Conservation (phyloP, 2,113 vertebrate genomes). For the Cathartes aura region DNA sequence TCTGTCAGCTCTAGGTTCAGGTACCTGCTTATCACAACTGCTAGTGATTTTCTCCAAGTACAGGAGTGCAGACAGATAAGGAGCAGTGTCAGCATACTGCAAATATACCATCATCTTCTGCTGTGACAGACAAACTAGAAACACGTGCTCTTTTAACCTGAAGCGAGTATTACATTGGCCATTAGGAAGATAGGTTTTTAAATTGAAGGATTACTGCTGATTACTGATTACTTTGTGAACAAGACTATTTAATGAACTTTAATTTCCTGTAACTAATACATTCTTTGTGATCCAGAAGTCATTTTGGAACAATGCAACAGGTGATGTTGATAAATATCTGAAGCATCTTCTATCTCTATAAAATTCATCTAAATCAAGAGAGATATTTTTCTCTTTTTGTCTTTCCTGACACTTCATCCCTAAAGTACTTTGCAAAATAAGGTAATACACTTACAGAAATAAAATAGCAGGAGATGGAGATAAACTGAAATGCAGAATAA, state of each 20-base stretch:
- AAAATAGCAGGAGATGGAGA: not conserved
- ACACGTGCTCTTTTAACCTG: not conserved
- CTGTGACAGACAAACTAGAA: not conserved
- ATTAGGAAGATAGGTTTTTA: not conserved
- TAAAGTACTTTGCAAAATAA: not conserved
- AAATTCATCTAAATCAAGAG: not conserved
- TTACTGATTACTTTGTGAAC: conserved; percentile 17
- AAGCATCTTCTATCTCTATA: not conserved
- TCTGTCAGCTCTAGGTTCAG: conserved; percentile 27
- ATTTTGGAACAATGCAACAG: not conserved
- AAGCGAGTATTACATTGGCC: not conserved
- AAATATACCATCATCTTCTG: not conserved
- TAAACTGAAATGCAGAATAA: conserved; percentile 12
- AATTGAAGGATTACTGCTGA: not conserved
- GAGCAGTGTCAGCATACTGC: not conserved
- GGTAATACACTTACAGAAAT: not conserved
- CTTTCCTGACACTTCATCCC: not conserved
- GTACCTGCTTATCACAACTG: not conserved
- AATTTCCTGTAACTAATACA: conserved; percentile 26
- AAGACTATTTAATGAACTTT: not conserved
- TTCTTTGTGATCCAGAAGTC: not conserved
- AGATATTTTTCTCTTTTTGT: not conserved
- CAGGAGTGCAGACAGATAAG: conserved; percentile 1
- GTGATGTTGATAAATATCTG: not conserved
- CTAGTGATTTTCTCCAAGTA: conserved; percentile 13